Conservation (phyloP, 2,888 invertebrate species). For the Argyresthia albistria region DNA sequence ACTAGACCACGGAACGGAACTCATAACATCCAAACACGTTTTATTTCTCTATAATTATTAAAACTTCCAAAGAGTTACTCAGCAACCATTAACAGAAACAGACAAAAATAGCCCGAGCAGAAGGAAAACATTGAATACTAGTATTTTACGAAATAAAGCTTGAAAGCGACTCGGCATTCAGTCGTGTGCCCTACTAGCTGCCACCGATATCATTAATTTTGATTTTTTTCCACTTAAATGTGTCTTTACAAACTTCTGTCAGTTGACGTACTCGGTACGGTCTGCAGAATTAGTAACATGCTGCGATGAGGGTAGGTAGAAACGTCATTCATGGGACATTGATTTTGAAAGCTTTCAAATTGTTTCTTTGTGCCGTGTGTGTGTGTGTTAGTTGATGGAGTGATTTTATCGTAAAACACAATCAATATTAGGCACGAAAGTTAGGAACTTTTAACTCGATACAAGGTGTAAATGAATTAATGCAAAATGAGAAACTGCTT, state of each 20-base stretch:
- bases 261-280: slow-evolving; percentile 53
- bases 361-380: neutral
- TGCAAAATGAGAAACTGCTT: too few relatives aligned
- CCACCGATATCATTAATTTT: slow-evolving; percentile 69
- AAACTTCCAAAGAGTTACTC: neutral
- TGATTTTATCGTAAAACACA: neutral
- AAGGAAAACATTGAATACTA: slow-evolving; percentile 18
- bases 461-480: too few relatives aligned
- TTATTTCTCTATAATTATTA: neutral
- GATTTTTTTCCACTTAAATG: slow-evolving; percentile 67
- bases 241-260: slow-evolving; percentile 67
- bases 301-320: neutral
- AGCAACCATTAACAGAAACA: neutral
- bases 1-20: too few relatives aligned
- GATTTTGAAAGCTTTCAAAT: neutral
- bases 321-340: neutral
- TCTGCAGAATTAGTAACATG: slow-evolving; percentile 19
- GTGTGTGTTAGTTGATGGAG: neutral
- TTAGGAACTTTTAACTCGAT: too few relatives aligned
- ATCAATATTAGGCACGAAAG: too few relatives aligned
- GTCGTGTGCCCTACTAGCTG: slow-evolving; percentile 56
- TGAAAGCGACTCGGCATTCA: slow-evolving; percentile 38
- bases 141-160: slow-evolving; percentile 14
- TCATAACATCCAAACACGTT: too few relatives aligned
- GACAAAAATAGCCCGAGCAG: slow-evolving; percentile 9